Percentiles rank a stretch among this genome's conserved stretches.
These are phyloP conservation scores for Batillaria attramentaria DNA, from an alignment of 1,140 invertebrate genomes.

Conservation along the genomic window DNA sequence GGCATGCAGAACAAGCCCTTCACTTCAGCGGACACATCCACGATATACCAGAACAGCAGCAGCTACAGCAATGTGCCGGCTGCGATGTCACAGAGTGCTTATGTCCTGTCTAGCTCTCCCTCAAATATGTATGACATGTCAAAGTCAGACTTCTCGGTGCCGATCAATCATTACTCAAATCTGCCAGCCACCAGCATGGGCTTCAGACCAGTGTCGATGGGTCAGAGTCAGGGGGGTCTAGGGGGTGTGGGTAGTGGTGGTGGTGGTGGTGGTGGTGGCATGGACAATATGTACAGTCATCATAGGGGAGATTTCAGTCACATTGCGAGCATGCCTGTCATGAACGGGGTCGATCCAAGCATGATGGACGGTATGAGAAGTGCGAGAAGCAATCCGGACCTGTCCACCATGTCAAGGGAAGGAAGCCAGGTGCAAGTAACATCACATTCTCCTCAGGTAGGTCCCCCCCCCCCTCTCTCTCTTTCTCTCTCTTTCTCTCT, in stretches of 20 bases:
- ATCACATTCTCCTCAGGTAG: no score
- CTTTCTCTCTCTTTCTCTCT: no score
- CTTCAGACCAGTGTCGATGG: no score
- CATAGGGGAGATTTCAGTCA: no score
- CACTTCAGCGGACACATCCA: not conserved
- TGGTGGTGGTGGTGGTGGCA: not conserved
- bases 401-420: no score
- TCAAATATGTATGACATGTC: not conserved
- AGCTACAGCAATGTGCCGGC: no score
- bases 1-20: no score
- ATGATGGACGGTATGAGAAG: conserved; percentile 9
- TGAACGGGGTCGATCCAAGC: not conserved
- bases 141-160: not conserved
- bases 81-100: conserved; percentile 17
- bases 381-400: conserved; percentile 37
- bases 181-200: conserved; percentile 3
- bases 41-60: not conserved
- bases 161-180: conserved; percentile 25
- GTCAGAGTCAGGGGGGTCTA: no score
- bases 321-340: not conserved
- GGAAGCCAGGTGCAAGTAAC: no score
- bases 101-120: not conserved
- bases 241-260: no score
- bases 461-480: no score
- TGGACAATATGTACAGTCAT: conserved; percentile 38